Percentiles rank a stretch among this genome's conserved stretches.
These are phyloP conservation scores for Phrynocephalus guinanensis DNA, from an alignment of 2,797 vertebrate species.

Conservation along the genomic window DNA sequence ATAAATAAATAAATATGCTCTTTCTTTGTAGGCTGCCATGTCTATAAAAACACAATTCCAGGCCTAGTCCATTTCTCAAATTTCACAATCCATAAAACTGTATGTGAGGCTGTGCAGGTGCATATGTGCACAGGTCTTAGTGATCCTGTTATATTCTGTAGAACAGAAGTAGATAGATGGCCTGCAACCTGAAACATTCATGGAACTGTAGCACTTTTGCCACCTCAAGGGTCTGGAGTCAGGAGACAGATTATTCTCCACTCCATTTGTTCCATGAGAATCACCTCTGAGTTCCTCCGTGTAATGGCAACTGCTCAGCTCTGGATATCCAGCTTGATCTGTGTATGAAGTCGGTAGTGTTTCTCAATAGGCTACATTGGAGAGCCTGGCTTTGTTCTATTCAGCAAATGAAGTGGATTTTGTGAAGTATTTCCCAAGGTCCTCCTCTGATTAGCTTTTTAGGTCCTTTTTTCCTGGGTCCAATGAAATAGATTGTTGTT, in stretches of 20 bases:
- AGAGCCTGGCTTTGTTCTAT: background rate
- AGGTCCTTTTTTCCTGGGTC: too few relatives aligned
- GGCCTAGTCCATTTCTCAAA: too few relatives aligned
- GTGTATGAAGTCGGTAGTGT: background rate
- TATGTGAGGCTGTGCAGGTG: background rate
- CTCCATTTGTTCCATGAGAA: background rate
- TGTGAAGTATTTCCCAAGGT: background rate
- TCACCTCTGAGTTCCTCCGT: background rate
- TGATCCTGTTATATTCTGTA: background rate
- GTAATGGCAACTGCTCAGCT: background rate
- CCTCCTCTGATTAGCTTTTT: too few relatives aligned
- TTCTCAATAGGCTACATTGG: background rate
- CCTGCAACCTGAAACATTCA: background rate
- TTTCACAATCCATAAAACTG: too few relatives aligned
- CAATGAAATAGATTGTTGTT: background rate
- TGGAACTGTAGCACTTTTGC: background rate
- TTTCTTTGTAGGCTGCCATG: too few relatives aligned
- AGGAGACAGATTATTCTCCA: background rate
- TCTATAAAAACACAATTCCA: too few relatives aligned
- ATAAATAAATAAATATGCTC: too few relatives aligned
- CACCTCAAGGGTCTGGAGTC: background rate
- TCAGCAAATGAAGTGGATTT: background rate
- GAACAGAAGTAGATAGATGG: background rate
- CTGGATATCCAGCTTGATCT: background rate
- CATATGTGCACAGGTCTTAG: background rate